Evolutionary conservation across 2,888 invertebrate species (phyloP).

Genomic region (Spilarctia lutea): DNA sequence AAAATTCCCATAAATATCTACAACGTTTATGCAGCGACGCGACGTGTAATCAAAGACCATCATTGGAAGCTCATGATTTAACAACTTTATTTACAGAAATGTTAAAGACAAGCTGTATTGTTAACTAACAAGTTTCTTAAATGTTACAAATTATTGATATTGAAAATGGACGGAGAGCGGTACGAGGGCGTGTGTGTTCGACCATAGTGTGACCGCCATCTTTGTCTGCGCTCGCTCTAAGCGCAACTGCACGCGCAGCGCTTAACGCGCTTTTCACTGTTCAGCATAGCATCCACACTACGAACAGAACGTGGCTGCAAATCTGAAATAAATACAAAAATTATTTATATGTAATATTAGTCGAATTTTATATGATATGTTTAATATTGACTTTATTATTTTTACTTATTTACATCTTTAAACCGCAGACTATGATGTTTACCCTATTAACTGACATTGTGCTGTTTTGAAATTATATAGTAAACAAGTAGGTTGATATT

Average conservation of each 20-base stretch:
- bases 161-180: constrained; percentile 64
- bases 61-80: constrained; percentile 63
- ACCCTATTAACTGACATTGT: background rate
- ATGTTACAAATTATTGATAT: constrained; percentile 54
- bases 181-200: constrained; percentile 38
- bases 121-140: constrained; percentile 48
- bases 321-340: constrained; percentile 85
- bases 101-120: constrained; percentile 55
- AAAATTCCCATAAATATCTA: constrained; percentile 62
- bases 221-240: constrained; percentile 64
- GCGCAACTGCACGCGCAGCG: constrained; percentile 92
- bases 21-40: constrained; percentile 55
- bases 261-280: constrained; percentile 89
- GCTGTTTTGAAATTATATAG: background rate
- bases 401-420: background rate
- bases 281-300: constrained; percentile 85
- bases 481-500: background rate
- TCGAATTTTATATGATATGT: background rate
- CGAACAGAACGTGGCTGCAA: constrained; percentile 92
- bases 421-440: background rate
- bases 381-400: background rate
- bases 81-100: constrained; percentile 77
- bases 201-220: constrained; percentile 10
- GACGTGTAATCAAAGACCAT: constrained; percentile 67
- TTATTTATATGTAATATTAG: background rate